Percentiles rank a stretch among this genome's conserved stretches.
Conservation (phyloP, 92 coral and sea anemone genomes). For the Montipora capitata region DNA sequence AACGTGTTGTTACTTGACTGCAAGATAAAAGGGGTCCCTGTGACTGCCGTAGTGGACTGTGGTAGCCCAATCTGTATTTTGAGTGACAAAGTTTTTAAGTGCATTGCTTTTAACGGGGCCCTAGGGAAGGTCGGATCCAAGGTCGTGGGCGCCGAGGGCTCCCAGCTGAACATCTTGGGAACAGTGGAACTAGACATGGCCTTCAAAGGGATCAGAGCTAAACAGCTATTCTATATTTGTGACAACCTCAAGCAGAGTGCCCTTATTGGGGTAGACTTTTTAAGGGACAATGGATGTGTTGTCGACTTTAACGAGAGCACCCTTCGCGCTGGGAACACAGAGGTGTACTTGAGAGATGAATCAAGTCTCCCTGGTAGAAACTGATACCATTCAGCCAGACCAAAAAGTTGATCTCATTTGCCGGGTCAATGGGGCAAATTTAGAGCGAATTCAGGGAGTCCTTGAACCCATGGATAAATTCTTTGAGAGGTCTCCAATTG, state of each 20-base stretch:
- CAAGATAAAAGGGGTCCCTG: slow-evolving; percentile 13
- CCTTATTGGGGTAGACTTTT: slow-evolving; percentile 33
- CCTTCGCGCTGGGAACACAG: too few species aligned
- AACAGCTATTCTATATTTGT: slow-evolving; percentile 50
- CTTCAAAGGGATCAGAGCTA: slow-evolving; percentile 20
- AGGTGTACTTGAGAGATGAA: too few species aligned
- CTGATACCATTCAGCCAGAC: slow-evolving; percentile 45
- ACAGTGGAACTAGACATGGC: slow-evolving; percentile 30
- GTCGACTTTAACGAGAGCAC: too few species aligned
- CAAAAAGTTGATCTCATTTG: slow-evolving; percentile 18
- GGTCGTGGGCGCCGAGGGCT: slow-evolving; percentile 60
- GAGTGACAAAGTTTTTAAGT: slow-evolving; percentile 4
- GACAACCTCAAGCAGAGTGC: slow-evolving; percentile 51
- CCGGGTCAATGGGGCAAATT: slow-evolving; percentile 28
- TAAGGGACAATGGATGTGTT: slow-evolving; percentile 22
- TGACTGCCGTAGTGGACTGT: slow-evolving; percentile 55
- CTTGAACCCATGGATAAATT: slow-evolving; percentile 37
- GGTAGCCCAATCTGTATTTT: slow-evolving; percentile 45
- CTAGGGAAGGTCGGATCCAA: slow-evolving; percentile 39
- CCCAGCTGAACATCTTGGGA: slow-evolving; percentile 40
- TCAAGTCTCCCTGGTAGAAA: slow-evolving; percentile 32
- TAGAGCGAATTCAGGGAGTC: slow-evolving; percentile 40
- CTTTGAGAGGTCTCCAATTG: slow-evolving; percentile 6
- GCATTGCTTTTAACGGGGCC: slow-evolving; percentile 9
- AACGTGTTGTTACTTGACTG: slow-evolving; percentile 22